A percentile compares a stretch with the other conserved stretches of the same genome.
Evolutionary conservation across 2,888 invertebrate species (phyloP).

Genomic region (Pantelozetes paolii): DNA sequence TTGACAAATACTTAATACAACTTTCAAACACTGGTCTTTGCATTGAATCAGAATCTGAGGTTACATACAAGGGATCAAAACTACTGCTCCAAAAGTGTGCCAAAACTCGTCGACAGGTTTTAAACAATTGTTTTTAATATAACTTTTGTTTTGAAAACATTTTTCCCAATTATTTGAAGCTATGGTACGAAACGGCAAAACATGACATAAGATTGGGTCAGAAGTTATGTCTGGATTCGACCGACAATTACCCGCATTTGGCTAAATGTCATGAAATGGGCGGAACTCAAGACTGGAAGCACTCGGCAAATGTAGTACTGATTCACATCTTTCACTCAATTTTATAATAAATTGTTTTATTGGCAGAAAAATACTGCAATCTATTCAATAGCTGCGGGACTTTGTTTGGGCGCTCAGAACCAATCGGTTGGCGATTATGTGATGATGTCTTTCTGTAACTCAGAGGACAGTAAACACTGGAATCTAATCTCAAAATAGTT

Average conservation of each 20-base stretch:
- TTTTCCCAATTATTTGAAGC: conserved; percentile 55
- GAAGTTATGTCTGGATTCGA: conserved; percentile 76
- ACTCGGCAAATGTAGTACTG: conserved; percentile 63
- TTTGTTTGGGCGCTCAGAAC: conserved; percentile 65
- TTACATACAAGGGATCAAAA: conserved; percentile 71
- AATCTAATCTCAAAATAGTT: conserved; percentile 53
- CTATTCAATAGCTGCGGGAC: conserved; percentile 80
- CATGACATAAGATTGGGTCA: conserved; percentile 77
- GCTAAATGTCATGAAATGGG: conserved; percentile 90
- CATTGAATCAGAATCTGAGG: conserved; percentile 69
- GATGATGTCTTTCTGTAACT: conserved; percentile 62
- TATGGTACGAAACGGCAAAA: conserved; percentile 79
- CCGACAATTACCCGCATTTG: conserved; percentile 64
- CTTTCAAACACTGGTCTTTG: conserved; percentile 70
- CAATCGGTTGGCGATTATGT: conserved; percentile 56
- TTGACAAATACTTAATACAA: conserved; percentile 57
- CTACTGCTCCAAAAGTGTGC: conserved; percentile 66
- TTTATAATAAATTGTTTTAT: conserved; percentile 5
- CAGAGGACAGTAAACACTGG: conserved; percentile 58
- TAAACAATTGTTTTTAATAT: neutral
- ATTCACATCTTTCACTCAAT: neutral
- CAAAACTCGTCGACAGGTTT: conserved; percentile 50
- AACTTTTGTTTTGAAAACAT: neutral
- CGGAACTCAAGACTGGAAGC: conserved; percentile 86
- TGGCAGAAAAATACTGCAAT: conserved; percentile 61